Base-by-base conservation (phyloP, 1,140 invertebrate genomes). In the Bicyclus anynana region DNA sequence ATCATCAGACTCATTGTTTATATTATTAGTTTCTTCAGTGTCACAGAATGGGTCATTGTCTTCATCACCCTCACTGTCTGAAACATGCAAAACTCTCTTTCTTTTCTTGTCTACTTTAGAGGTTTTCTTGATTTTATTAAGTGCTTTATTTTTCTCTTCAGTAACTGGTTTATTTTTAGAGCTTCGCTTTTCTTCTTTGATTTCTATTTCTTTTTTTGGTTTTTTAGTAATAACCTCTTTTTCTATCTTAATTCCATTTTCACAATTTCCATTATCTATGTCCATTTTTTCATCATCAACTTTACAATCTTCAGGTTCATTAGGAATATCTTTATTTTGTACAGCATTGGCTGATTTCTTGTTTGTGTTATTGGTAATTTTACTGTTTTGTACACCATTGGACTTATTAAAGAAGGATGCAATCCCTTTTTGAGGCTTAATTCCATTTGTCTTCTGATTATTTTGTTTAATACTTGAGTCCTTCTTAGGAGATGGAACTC, bases 31-130 rank as follows among this genome's bases (percentile, higher is more conserved):
- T 44, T 62, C 44, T 38, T 57, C 48, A 48, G 72, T 69, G 52
- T 74, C 65, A 13, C 50, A 62, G 69, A 82, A 80, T 49, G 79
- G 75, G 69, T 87, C 78, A 69, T 74, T 72, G 16, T 86, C 79
- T 48, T 72, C 67, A 21, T 86, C 85, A 78, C 78, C 84, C 2
- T 88, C 85, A 79, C 81, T 87, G 44, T 87, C 84, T 44, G 84
- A 84, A n/a, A 87, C 69, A 52, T 73, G 70, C 46, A 87, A 56
- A 16, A 88, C 70, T 49, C 85, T 65, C 59, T 88, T 88, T 3
- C 85, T 67, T 69, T 87, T 88, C 57, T 82, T 88, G 53, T 83
- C 82, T 47, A 83, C 74, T 51, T 80, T 85, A 13, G 75, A 74
- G 62, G 65, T 72, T 58, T 78, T 84, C 50, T 84, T 84, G 27